phyloP scores from a whole-genome alignment of 2,888 invertebrate species.

The Tineola bisselliella region DNA sequence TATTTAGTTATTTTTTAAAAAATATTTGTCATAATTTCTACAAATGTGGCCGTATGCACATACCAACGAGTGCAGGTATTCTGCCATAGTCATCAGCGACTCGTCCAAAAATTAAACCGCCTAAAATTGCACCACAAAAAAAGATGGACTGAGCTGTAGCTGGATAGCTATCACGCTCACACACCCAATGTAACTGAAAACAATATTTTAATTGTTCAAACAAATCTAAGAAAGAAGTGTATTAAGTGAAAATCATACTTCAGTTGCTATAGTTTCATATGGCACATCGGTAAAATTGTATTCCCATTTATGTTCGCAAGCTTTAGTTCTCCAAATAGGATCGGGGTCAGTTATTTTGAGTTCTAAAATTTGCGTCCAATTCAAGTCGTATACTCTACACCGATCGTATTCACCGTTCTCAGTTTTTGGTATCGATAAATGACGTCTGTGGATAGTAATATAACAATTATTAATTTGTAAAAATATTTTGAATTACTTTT shows the following conservation, averaged over 20 bases:
- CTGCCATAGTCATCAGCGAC: slow-evolving; percentile 86
- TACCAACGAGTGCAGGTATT: slow-evolving; percentile 79
- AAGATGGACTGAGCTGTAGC: slow-evolving; percentile 84
- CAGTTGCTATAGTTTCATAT: slow-evolving; percentile 49
- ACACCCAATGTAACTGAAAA: slow-evolving; percentile 82
- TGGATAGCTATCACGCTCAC: slow-evolving; percentile 78
- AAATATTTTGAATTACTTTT: slow-evolving; percentile 29
- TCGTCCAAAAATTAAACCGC: slow-evolving; percentile 86
- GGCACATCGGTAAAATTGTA: slow-evolving; percentile 53
- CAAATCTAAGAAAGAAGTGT: too few species aligned
- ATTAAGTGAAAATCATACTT: slow-evolving; percentile 29
- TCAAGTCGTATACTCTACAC: slow-evolving; percentile 44
- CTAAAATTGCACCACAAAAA: slow-evolving; percentile 86
- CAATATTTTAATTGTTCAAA: not conserved
- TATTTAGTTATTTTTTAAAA: too few species aligned
- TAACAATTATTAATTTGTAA: not conserved
- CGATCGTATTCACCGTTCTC: slow-evolving; percentile 31
- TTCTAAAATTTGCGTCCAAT: slow-evolving; percentile 37
- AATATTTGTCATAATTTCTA: too few species aligned
- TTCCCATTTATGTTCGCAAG: slow-evolving; percentile 43
- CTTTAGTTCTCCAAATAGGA: slow-evolving; percentile 39
- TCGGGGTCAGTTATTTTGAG: slow-evolving; percentile 31
- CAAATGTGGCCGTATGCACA: too few species aligned
- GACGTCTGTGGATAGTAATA: slow-evolving; percentile 33
- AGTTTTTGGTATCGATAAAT: slow-evolving; percentile 39